These are phyloP conservation scores for Dermatemys mawii DNA, from an alignment of 2,113 vertebrate species.

Conservation along the genomic window DNA sequence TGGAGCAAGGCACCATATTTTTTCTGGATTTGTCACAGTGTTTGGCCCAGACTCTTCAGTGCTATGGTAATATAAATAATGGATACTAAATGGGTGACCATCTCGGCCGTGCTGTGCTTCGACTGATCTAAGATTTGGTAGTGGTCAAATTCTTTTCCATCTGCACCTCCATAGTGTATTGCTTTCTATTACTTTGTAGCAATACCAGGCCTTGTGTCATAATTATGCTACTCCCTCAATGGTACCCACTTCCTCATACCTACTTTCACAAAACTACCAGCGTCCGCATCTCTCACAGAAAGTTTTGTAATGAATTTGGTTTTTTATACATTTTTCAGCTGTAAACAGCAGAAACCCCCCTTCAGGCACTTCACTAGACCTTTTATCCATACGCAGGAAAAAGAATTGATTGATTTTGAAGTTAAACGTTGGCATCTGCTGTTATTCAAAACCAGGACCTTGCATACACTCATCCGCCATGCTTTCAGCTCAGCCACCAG, in stretches of 20 bases:
- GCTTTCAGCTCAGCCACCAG: conserved; percentile 81
- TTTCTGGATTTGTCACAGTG: neutral
- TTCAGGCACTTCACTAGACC: conserved; percentile 81
- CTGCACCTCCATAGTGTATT: neutral
- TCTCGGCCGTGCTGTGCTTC: neutral
- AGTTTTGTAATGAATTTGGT: conserved; percentile 75
- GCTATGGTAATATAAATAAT: neutral
- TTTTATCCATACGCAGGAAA: conserved; percentile 84
- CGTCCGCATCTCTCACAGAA: conserved; percentile 41
- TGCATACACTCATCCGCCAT: conserved; percentile 75
- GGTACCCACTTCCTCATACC: neutral
- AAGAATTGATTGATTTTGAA: conserved; percentile 90
- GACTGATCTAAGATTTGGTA: neutral
- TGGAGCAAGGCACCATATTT: neutral
- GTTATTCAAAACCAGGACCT: conserved; percentile 88
- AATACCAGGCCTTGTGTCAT: neutral
- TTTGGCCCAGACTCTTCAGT: neutral
- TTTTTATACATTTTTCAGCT: conserved; percentile 73
- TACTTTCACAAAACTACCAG: conserved; percentile 37
- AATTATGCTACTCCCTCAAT: neutral
- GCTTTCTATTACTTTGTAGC: neutral
- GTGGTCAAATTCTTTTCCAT: neutral
- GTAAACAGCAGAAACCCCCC: conserved; percentile 79
- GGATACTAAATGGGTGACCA: neutral
- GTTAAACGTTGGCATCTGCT: conserved; percentile 87